These are phyloP conservation scores for Agrotis puta DNA, from an alignment of 2,888 invertebrate species.

Conservation along the genomic window DNA sequence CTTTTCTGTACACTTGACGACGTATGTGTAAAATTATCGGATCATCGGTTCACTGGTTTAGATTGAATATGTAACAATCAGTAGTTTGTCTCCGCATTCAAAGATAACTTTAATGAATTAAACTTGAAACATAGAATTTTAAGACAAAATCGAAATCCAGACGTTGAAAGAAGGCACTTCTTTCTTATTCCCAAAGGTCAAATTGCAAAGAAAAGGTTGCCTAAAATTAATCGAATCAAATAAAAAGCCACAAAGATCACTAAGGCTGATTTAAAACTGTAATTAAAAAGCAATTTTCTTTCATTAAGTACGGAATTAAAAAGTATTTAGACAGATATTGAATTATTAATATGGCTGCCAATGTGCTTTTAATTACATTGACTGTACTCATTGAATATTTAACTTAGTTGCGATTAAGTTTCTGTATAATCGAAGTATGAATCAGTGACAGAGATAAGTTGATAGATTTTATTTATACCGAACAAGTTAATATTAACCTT, in stretches of 20 bases:
- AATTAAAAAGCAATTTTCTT: slow-evolving; percentile 16
- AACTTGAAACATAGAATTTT: background rate
- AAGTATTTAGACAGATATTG: background rate
- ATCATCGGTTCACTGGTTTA: no score
- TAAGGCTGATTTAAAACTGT: background rate
- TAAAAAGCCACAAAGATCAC: background rate
- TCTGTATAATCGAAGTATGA: background rate
- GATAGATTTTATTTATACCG: background rate
- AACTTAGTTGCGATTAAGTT: background rate
- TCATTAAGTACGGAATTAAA: background rate
- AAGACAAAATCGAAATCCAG: background rate
- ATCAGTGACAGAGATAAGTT: background rate
- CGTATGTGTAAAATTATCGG: no score
- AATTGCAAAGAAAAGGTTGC: slow-evolving; percentile 4
- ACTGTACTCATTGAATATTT: slow-evolving; percentile 6
- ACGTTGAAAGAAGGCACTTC: background rate
- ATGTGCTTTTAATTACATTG: background rate
- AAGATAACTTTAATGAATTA: background rate
- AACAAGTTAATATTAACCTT: background rate
- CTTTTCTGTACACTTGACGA: no score
- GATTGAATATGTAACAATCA: no score
- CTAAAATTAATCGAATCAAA: slow-evolving; percentile 12
- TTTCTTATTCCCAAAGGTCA: slow-evolving; percentile 4
- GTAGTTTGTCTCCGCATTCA: no score
- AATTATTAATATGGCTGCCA: background rate